A percentile compares a stretch with the other conserved stretches of the same genome.
Evolutionary conservation across 2,113 vertebrate genomes (phyloP).

Genomic region (Scomber colias): DNA sequence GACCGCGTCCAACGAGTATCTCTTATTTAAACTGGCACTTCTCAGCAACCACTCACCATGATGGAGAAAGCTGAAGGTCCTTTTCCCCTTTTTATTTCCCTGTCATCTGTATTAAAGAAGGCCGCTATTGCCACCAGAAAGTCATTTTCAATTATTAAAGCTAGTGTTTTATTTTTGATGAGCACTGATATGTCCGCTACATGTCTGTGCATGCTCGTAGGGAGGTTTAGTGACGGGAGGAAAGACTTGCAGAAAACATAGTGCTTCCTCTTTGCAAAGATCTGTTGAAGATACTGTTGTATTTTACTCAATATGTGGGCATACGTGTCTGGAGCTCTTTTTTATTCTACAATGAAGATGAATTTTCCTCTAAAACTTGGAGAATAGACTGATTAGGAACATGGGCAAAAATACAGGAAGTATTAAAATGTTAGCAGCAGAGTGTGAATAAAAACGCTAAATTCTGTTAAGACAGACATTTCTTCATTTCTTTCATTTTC

Average conservation of each 20-base stretch:
- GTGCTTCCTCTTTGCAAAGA: neutral
- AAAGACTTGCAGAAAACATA: conserved; percentile 5
- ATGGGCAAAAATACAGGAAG: neutral
- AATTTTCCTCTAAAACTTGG: neutral
- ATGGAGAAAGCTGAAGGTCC: conserved; percentile 1
- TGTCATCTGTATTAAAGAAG: conserved; percentile 65
- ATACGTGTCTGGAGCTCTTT: neutral
- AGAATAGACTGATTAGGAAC: neutral
- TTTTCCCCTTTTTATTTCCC: conserved; percentile 40
- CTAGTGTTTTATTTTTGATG: conserved; percentile 69
- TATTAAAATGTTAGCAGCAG: no score
- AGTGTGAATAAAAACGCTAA: no score
- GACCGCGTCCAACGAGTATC: neutral
- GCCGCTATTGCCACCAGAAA: conserved; percentile 43
- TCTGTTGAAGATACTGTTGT: neutral
- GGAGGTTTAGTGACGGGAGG: conserved; percentile 19
- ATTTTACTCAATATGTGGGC: neutral
- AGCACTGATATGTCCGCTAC: conserved; percentile 59
- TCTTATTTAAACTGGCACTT: conserved; percentile 16
- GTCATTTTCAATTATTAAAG: conserved; percentile 68
- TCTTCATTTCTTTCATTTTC: no score
- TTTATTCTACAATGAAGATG: neutral
- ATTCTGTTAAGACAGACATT: no score
- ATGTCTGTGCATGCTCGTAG: conserved; percentile 36
- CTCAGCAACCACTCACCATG: conserved; percentile 36